These are phyloP conservation scores for Nemotelus pantherinus DNA, from an alignment of 2,888 invertebrate genomes.

Conservation along the genomic window DNA sequence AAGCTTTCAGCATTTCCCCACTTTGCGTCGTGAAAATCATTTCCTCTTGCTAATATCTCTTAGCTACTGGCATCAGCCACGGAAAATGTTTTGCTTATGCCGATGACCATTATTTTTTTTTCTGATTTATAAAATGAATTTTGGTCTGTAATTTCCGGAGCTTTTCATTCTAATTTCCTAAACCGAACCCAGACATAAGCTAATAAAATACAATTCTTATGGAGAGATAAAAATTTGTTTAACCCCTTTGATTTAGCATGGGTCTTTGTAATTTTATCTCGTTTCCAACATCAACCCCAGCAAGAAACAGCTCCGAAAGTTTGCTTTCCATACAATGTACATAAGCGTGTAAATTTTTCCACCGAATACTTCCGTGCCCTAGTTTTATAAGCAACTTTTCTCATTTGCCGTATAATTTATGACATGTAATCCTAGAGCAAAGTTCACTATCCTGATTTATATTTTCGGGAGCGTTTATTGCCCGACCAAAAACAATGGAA, in stretches of 20 bases:
- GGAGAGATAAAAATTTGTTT: neutral
- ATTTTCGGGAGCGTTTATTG: neutral
- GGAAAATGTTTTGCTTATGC: neutral
- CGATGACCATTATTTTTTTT: conserved; percentile 8
- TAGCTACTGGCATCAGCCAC: neutral
- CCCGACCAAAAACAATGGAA: conserved; percentile 1
- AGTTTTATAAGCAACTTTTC: conserved; percentile 5
- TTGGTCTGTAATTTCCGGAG: conserved; percentile 25
- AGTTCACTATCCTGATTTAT: conserved; percentile 20
- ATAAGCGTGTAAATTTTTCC: neutral
- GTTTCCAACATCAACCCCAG: too few species aligned
- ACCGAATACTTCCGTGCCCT: neutral
- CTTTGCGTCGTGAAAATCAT: too few species aligned
- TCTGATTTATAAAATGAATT: conserved; percentile 16
- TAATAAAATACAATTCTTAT: conserved; percentile 26
- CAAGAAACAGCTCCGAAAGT: too few species aligned
- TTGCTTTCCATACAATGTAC: too few species aligned
- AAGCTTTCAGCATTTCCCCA: neutral
- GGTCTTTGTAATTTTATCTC: neutral
- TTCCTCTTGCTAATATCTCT: neutral
- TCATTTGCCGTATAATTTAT: conserved; percentile 21
- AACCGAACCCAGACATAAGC: conserved; percentile 21
- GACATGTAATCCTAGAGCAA: conserved; percentile 7
- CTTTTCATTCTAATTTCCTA: conserved; percentile 24
- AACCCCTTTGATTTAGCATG: neutral